A percentile compares a stretch with the other conserved stretches of the same genome.
Evolutionary conservation across 2,797 vertebrate genomes (phyloP).

Genomic region (Taeniopygia guttata): DNA sequence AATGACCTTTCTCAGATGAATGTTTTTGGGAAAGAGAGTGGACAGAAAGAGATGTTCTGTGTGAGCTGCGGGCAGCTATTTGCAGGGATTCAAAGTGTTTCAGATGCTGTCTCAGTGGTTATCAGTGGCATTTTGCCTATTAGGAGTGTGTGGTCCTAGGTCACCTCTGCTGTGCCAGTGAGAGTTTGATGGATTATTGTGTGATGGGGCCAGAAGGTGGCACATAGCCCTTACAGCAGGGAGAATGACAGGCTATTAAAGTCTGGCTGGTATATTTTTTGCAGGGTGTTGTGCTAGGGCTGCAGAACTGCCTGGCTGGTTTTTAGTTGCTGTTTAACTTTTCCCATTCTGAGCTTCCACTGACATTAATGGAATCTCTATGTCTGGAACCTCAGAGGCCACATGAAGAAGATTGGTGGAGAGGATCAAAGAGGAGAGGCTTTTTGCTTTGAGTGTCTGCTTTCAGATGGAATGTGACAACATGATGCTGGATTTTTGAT

Average conservation of each 20-base stretch:
- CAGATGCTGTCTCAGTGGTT: not conserved
- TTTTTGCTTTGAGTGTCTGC: not conserved
- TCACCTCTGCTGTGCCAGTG: not conserved
- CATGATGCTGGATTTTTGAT: not conserved
- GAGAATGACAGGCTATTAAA: conserved; percentile 37
- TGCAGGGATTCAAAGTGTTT: not conserved
- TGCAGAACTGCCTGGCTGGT: conserved; percentile 18
- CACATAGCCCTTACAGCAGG: not conserved
- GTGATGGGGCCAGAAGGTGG: conserved; percentile 25
- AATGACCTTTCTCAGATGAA: not conserved
- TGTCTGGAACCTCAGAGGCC: not conserved
- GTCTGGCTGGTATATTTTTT: conserved; percentile 8
- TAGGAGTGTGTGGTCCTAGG: not conserved
- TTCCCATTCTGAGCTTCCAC: not conserved
- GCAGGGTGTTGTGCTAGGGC: not conserved
- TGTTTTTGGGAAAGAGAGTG: not conserved
- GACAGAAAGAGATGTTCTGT: not conserved
- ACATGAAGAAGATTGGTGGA: not conserved
- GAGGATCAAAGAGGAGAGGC: not conserved
- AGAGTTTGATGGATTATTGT: not conserved
- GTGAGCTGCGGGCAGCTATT: not conserved
- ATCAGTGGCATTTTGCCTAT: not conserved
- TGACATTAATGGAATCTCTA: not conserved
- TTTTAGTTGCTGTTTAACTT: conserved; percentile 14
- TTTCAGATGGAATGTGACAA: not conserved